Conservation (phyloP, 1,140 invertebrate genomes). For the Pissodes strobi region DNA sequence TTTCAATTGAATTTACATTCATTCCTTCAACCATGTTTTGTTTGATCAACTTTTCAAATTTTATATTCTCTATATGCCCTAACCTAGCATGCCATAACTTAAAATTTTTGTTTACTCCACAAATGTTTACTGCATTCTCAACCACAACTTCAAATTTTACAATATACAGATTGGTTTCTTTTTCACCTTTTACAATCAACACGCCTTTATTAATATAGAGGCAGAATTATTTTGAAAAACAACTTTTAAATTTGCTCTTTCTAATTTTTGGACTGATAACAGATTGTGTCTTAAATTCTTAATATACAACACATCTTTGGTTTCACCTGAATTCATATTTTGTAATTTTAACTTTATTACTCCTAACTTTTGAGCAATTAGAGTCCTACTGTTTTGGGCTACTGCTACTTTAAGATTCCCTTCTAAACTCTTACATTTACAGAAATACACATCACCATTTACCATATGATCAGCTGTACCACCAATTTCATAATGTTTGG, state of each 20-base stretch:
- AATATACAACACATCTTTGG: conserved; percentile 1
- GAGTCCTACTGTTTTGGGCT: neutral
- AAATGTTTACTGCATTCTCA: no score
- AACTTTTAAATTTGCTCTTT: neutral
- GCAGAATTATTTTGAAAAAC: neutral
- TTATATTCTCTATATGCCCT: neutral
- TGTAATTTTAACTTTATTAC: conserved; percentile 1
- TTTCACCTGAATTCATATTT: neutral
- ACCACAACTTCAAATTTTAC: no score
- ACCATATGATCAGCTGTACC: no score
- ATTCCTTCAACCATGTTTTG: conserved; percentile 4
- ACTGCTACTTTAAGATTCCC: neutral
- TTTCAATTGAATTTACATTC: neutral
- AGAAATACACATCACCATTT: no score
- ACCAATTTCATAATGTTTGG: no score
- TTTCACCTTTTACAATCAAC: neutral
- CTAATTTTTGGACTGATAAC: no score
- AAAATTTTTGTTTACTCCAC: no score
- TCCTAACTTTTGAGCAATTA: neutral
- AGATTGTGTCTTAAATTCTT: conserved; percentile 1
- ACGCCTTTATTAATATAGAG: neutral
- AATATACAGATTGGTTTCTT: conserved; percentile 5
- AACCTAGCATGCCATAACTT: no score
- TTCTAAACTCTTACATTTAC: no score
- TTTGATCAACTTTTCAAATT: no score